Conservation (phyloP, 1,140 invertebrate species). For the Triops cancriformis region DNA sequence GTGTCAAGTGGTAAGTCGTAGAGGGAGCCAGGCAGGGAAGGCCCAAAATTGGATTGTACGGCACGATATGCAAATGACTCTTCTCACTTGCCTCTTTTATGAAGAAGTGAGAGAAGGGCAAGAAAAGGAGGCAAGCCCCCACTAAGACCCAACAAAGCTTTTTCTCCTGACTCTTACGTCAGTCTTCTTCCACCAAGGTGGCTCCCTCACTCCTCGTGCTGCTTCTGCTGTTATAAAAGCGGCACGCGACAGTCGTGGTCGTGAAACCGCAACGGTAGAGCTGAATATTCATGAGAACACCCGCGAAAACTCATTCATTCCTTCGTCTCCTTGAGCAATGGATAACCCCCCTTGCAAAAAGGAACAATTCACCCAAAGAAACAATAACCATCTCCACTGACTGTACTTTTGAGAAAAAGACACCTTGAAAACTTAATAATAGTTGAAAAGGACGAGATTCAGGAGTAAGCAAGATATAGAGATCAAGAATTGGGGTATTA, state of each 20-base stretch:
- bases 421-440: too few relatives aligned
- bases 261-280: not conserved
- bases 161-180: not conserved
- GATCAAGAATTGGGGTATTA: too few relatives aligned
- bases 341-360: not conserved
- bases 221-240: not conserved
- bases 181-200: not conserved
- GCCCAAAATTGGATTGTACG: not conserved
- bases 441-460: too few relatives aligned
- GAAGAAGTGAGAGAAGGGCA: not conserved
- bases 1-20: not conserved
- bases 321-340: not conserved
- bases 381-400: not conserved
- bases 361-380: not conserved
- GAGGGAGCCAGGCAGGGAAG: not conserved
- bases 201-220: not conserved
- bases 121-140: not conserved
- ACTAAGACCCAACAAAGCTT: not conserved
- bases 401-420: too few relatives aligned
- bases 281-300: constrained; percentile 14
- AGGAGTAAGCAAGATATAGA: too few relatives aligned
- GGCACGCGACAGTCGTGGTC: constrained; percentile 7
- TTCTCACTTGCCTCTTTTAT: constrained; percentile 10
- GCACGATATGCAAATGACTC: constrained; percentile 10
- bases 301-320: not conserved